Conservation (phyloP, 1,140 invertebrate species). For the Glomeris maerens region DNA sequence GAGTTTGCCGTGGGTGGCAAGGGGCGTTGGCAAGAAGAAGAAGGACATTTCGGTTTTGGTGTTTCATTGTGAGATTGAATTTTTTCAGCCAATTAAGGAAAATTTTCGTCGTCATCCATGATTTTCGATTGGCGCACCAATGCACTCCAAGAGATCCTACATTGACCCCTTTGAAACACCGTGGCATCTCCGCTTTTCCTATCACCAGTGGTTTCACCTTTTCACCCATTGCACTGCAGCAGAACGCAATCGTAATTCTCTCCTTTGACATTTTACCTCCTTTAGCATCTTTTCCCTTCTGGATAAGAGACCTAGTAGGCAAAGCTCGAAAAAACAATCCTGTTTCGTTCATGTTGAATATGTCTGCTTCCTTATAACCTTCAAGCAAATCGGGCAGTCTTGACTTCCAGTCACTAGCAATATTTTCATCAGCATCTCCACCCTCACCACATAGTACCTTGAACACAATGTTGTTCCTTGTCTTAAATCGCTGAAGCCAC, state of each 20-base stretch:
- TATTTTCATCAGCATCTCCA: too few relatives aligned
- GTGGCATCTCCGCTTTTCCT: slow-evolving; percentile 16
- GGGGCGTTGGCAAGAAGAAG: slow-evolving; percentile 11
- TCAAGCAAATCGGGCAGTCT: too few relatives aligned
- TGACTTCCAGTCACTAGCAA: too few relatives aligned
- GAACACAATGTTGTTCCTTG: too few relatives aligned
- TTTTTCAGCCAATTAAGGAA: slow-evolving; percentile 17
- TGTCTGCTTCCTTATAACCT: too few relatives aligned
- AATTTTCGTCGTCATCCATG: slow-evolving; percentile 20
- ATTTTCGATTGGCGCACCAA: slow-evolving; percentile 17
- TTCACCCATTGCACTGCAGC: slow-evolving; percentile 10
- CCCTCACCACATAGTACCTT: too few relatives aligned
- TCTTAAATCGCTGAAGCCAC: too few relatives aligned
- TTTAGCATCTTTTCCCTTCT: too few relatives aligned
- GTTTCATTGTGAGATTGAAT: slow-evolving; percentile 14
- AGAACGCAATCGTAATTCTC: slow-evolving; percentile 6
- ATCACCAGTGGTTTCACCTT: slow-evolving; percentile 19
- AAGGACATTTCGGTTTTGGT: slow-evolving; percentile 14
- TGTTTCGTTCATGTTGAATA: too few relatives aligned
- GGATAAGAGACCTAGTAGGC: too few relatives aligned
- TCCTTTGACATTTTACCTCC: too few relatives aligned
- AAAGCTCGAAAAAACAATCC: too few relatives aligned
- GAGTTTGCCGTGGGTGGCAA: neutral
- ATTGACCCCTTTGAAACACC: slow-evolving; percentile 20
- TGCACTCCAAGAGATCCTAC: slow-evolving; percentile 12